Evolutionary conservation across 2,888 invertebrate species (phyloP), one percentile per base, ranked within the genome.

Genomic region (Eubasilissa splendida): DNA sequence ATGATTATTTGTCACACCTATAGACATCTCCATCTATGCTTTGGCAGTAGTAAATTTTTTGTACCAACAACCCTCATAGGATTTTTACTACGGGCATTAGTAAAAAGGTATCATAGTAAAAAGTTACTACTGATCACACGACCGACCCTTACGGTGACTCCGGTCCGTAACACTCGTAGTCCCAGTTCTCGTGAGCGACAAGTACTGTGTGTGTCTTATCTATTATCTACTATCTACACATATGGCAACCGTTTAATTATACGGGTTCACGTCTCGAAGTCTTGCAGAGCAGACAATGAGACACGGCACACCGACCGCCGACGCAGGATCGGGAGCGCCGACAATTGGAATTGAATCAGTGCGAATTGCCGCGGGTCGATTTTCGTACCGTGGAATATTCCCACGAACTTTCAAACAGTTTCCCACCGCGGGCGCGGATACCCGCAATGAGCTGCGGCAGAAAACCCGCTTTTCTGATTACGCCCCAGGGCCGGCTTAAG

Each of bases 341-440:
- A 68, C 68, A 68, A 68, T 68, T 50, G 52, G 50, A 68, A 68
- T 68, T 52, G 68, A 68, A 50, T 42, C 14, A 68, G 68, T 58
- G 42, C 9, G 42, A 31, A 68, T 8, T 66, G 68, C 14, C 2
- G 2, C 33, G 50, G 12, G 10, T 14, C 10, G 68, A 68, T 10
- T 50, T 31, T n/a, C n/a, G n/a, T 10, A 60, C 52, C 60, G 76
- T 76, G 63, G 60, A 63, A 42, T 52, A 76, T 53, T 76, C 76
- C 76, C 76, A 76, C 63, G 76, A 53, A 76, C 76, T 76, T 76
- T 76, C 63, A 53, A 14, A 63, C 11, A 59, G 31, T 75, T 75
- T 63, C 60, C 63, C 76, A 68, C 52, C 68, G 52, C 33, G 68
- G 33, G 14, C n/a, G 12, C 42, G 50, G 68, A 68, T 52, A 52